A percentile compares a stretch with the other conserved stretches of the same genome.
These are phyloP conservation scores for Tetranychus truncatus DNA, from an alignment of 2,888 invertebrate genomes.

Conservation along the genomic window DNA sequence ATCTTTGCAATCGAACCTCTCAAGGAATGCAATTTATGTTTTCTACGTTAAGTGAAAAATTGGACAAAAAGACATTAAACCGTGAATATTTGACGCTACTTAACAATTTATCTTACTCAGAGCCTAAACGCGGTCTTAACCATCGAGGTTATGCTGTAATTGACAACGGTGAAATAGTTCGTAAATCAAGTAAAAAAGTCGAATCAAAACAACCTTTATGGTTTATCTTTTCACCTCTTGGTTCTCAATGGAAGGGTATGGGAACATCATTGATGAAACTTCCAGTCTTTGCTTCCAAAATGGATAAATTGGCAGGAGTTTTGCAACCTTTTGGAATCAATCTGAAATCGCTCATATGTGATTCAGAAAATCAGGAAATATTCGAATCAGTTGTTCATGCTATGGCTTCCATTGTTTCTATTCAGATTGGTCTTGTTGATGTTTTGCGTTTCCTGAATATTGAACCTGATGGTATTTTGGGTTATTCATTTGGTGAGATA, in stretches of 20 bases:
- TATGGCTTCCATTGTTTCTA: slow-evolving; percentile 38
- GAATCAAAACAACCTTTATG: slow-evolving; percentile 30
- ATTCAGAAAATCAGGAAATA: slow-evolving; percentile 16
- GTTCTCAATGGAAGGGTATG: slow-evolving; percentile 40
- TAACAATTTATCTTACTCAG: slow-evolving; percentile 4
- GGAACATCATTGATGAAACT: slow-evolving; percentile 36
- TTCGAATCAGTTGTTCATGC: slow-evolving; percentile 33
- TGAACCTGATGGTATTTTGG: slow-evolving; percentile 36
- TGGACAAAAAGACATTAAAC: slow-evolving; percentile 40
- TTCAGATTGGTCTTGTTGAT: slow-evolving; percentile 39
- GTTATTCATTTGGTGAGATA: slow-evolving; percentile 35
- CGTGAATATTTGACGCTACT: slow-evolving; percentile 55
- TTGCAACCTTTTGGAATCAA: slow-evolving; percentile 34
- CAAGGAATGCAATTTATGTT: slow-evolving; percentile 41
- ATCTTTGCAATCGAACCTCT: slow-evolving; percentile 67
- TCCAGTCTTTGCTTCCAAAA: slow-evolving; percentile 34
- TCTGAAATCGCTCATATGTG: slow-evolving; percentile 32
- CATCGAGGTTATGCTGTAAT: slow-evolving; percentile 14
- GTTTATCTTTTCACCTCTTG: slow-evolving; percentile 40
- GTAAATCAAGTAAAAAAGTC: background rate
- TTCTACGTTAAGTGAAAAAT: slow-evolving; percentile 29
- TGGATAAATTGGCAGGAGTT: slow-evolving; percentile 31
- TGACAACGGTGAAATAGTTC: background rate
- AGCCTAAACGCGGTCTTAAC: background rate
- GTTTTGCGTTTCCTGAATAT: slow-evolving; percentile 34